Percentiles rank a stretch among this genome's conserved stretches.
Conservation (phyloP, 1,140 invertebrate species). For the Homalodisca vitripennis region DNA sequence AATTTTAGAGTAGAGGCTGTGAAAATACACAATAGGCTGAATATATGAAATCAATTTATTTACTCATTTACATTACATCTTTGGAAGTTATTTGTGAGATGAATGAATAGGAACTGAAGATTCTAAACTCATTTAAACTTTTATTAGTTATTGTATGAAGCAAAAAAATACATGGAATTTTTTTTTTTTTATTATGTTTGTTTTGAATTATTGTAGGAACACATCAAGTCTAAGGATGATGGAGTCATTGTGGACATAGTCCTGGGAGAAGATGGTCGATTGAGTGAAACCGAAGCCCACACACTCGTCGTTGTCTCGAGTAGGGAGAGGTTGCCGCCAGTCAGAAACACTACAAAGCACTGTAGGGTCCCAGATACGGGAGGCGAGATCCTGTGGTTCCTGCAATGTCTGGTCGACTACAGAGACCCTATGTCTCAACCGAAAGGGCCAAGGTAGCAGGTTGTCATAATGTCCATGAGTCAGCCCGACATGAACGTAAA, state of each 20-base stretch:
- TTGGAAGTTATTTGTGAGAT: too few relatives aligned
- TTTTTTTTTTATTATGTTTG: too few relatives aligned
- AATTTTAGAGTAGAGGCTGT: too few relatives aligned
- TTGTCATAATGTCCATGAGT: slow-evolving; percentile 44
- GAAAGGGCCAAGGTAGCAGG: slow-evolving; percentile 48
- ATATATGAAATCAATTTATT: too few relatives aligned
- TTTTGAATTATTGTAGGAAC: slow-evolving; percentile 6
- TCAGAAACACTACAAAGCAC: slow-evolving; percentile 47
- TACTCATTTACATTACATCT: too few relatives aligned
- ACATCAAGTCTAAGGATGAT: slow-evolving; percentile 46
- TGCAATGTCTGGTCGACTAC: slow-evolving; percentile 45
- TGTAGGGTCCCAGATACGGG: slow-evolving; percentile 48
- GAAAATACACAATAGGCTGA: too few relatives aligned
- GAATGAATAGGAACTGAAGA: too few relatives aligned
- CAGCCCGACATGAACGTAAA: slow-evolving; percentile 48
- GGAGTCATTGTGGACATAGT: slow-evolving; percentile 45
- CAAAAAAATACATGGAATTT: too few relatives aligned
- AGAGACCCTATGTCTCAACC: slow-evolving; percentile 43
- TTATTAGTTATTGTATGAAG: too few relatives aligned
- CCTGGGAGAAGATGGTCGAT: slow-evolving; percentile 42
- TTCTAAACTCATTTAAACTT: too few relatives aligned
- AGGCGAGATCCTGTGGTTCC: slow-evolving; percentile 43
- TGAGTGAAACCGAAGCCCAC: slow-evolving; percentile 50
- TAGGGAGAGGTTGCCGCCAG: slow-evolving; percentile 45
- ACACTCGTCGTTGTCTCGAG: slow-evolving; percentile 48